Evolutionary conservation across 2,797 vertebrate species (phyloP).

Genomic region (Xiphorhynchus erythropygius): DNA sequence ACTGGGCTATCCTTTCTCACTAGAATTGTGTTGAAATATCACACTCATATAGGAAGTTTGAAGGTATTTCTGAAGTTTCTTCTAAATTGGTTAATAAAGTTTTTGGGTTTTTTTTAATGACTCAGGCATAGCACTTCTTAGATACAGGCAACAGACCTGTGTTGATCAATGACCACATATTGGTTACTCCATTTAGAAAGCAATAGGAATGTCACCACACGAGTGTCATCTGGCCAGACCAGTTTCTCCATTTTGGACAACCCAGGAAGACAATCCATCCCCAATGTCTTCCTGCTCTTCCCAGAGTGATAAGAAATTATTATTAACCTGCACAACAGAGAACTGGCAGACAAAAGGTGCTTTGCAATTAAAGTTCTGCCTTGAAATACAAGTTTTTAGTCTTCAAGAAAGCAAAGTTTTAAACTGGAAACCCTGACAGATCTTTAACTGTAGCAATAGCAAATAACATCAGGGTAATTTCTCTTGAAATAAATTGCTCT

Average conservation of each 20-base stretch:
- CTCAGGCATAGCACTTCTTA: not conserved
- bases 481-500: constrained; percentile 14
- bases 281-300: not conserved
- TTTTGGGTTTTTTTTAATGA: not conserved
- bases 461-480: constrained; percentile 27
- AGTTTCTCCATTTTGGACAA: not conserved
- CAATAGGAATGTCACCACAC: not conserved
- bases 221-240: not conserved
- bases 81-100: not conserved
- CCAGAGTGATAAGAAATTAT: not conserved
- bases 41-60: not conserved
- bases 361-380: not conserved
- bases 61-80: not conserved
- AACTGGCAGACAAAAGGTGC: not conserved
- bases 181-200: not conserved
- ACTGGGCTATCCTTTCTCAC: not conserved
- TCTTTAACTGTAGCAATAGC: constrained; percentile 1
- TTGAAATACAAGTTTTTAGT: not conserved
- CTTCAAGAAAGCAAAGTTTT: constrained; percentile 17
- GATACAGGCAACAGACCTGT: not conserved
- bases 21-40: not conserved
- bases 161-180: not conserved
- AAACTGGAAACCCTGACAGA: constrained; percentile 3
- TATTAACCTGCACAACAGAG: not conserved
- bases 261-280: not conserved